Evolutionary conservation across 2,888 invertebrate species (phyloP).

Genomic region (Pandemis corylana): DNA sequence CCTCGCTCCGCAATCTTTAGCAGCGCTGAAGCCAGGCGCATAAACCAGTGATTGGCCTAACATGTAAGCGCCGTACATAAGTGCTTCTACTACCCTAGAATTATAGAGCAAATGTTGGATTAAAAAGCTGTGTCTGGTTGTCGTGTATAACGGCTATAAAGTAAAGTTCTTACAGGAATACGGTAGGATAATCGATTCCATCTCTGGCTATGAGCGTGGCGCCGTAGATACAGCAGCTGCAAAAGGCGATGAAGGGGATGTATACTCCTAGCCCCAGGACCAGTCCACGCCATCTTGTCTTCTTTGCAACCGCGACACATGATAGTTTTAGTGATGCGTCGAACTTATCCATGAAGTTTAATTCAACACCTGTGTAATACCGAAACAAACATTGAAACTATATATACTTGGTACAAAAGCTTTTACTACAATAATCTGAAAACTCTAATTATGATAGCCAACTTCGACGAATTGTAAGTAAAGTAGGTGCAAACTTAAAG

Average conservation of each 20-base stretch:
- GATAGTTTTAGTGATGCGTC: conserved; percentile 67
- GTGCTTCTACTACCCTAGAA: conserved; percentile 88
- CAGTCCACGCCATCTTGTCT: conserved; percentile 82
- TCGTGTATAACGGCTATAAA: not conserved
- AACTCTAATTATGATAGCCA: too few relatives aligned
- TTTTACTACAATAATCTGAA: not conserved
- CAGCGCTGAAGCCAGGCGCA: conserved; percentile 90
- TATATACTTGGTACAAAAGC: not conserved
- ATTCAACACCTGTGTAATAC: conserved; percentile 57
- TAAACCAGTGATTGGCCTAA: conserved; percentile 91
- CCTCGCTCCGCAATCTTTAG: conserved; percentile 80
- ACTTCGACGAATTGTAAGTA: too few relatives aligned
- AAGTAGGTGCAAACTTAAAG: too few relatives aligned
- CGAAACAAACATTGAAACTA: not conserved
- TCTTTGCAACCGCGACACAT: conserved; percentile 69
- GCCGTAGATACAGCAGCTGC: conserved; percentile 85
- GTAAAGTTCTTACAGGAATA: conserved; percentile 79
- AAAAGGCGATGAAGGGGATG: conserved; percentile 85
- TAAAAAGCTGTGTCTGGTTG: not conserved
- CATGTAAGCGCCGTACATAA: conserved; percentile 92
- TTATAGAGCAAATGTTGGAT: not conserved
- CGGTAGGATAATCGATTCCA: conserved; percentile 78
- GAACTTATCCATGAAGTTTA: conserved; percentile 72
- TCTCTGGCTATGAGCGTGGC: conserved; percentile 83
- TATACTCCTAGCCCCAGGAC: conserved; percentile 86